A percentile compares a stretch with the other conserved stretches of the same genome.
Conservation (phyloP, 2,888 invertebrate genomes). For the Melinopterus prodromus region DNA sequence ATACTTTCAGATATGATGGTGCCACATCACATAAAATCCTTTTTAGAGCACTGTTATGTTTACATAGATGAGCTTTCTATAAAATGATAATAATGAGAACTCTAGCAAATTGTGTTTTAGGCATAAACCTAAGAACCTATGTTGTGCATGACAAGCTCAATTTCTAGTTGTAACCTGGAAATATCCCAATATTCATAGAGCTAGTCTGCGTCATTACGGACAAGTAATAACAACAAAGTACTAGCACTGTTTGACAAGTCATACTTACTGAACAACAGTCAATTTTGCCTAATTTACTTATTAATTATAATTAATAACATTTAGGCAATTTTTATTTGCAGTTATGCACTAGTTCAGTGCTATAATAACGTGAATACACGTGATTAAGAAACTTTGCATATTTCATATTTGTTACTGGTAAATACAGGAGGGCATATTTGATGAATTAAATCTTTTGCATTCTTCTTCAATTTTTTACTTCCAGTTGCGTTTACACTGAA, state of each 20-base stretch:
- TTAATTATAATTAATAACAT: background rate
- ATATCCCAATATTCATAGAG: slow-evolving; percentile 38
- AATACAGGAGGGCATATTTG: too few relatives aligned
- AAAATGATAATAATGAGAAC: slow-evolving; percentile 43
- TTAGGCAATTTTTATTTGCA: background rate
- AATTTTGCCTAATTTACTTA: too few relatives aligned
- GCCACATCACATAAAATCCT: slow-evolving; percentile 55
- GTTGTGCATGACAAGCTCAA: slow-evolving; percentile 56
- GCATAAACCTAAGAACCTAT: slow-evolving; percentile 44
- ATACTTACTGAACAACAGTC: background rate
- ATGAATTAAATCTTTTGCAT: too few relatives aligned
- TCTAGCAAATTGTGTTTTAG: slow-evolving; percentile 57
- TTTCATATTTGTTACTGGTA: too few relatives aligned
- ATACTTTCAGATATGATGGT: slow-evolving; percentile 51
- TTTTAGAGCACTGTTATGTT: slow-evolving; percentile 56
- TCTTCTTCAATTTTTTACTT: too few relatives aligned
- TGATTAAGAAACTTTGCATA: too few relatives aligned
- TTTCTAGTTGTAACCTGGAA: slow-evolving; percentile 48
- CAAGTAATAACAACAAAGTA: background rate
- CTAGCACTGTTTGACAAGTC: background rate
- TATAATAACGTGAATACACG: too few relatives aligned
- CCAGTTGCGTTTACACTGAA: too few relatives aligned
- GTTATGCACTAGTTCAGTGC: too few relatives aligned
- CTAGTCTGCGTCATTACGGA: slow-evolving; percentile 26
- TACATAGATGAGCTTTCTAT: slow-evolving; percentile 54